A percentile compares a stretch with the other conserved stretches of the same genome.
These are phyloP conservation scores for Cydia strobilella DNA, from an alignment of 1,140 invertebrate species.

Conservation along the genomic window DNA sequence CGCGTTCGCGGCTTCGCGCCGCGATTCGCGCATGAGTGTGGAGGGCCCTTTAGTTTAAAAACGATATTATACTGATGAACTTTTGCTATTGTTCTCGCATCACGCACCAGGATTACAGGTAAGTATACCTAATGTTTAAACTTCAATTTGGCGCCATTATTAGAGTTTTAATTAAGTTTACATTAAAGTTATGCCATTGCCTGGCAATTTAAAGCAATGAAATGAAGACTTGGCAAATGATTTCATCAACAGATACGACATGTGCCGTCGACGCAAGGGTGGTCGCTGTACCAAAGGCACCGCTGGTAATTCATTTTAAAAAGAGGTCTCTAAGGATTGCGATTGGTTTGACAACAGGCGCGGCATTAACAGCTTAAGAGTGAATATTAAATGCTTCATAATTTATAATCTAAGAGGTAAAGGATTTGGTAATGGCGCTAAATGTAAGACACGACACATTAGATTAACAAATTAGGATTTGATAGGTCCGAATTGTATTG, in stretches of 20 bases:
- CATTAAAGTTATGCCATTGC: conserved; percentile 14
- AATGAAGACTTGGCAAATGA: conserved; percentile 64
- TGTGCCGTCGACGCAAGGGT: conserved; percentile 96
- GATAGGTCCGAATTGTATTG: conserved; percentile 41
- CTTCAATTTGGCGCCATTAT: conserved; percentile 68
- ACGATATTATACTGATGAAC: conserved; percentile 8
- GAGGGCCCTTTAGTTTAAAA: no score
- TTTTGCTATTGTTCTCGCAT: conserved; percentile 29
- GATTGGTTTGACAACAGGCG: conserved; percentile 15
- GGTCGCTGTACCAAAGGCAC: conserved; percentile 97
- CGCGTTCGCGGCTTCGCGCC: no score
- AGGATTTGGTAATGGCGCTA: conserved; percentile 79
- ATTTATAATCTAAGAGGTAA: conserved; percentile 72
- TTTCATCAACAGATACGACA: conserved; percentile 92
- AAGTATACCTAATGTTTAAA: conserved; percentile 47
- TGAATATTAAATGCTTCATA: conserved; percentile 72
- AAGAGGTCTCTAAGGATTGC: conserved; percentile 49
- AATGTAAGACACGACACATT: conserved; percentile 47
- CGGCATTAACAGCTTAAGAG: conserved; percentile 47
- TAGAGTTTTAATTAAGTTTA: conserved; percentile 38
- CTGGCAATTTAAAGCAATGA: conserved; percentile 37
- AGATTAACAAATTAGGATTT: conserved; percentile 46
- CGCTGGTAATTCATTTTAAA: conserved; percentile 88
- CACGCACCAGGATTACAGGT: conserved; percentile 44
- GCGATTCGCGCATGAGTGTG: no score